These are phyloP conservation scores for Pseudachorutes palmiensis DNA, from an alignment of 1,140 invertebrate genomes.

Conservation along the genomic window DNA sequence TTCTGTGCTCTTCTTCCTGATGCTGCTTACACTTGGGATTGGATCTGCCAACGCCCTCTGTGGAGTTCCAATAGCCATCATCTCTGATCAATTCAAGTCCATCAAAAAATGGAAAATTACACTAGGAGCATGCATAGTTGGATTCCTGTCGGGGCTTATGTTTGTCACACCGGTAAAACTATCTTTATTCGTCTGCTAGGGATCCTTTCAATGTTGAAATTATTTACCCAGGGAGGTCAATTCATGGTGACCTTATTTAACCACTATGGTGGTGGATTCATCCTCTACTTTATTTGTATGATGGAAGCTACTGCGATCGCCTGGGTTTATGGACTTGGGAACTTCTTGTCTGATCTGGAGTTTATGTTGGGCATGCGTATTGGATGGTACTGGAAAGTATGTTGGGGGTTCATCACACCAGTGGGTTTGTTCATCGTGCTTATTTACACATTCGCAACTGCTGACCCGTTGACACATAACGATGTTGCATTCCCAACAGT, in stretches of 20 bases:
- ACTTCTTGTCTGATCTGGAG: conserved; percentile 63
- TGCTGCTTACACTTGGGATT: conserved; percentile 42
- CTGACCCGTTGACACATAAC: conserved; percentile 49
- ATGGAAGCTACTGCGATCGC: conserved; percentile 46
- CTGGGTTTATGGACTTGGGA: conserved; percentile 46
- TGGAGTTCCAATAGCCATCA: conserved; percentile 38
- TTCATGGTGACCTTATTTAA: conserved; percentile 68
- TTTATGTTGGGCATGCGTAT: conserved; percentile 65
- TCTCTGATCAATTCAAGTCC: neutral
- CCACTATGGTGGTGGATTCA: conserved; percentile 44
- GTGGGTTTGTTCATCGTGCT: conserved; percentile 60
- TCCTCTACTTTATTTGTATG: conserved; percentile 58
- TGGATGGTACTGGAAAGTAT: conserved; percentile 63
- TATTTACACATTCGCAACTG: conserved; percentile 52
- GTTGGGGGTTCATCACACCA: conserved; percentile 66
- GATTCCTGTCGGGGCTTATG: conserved; percentile 7
- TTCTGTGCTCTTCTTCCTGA: conserved; percentile 50
- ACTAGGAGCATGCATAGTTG: neutral
- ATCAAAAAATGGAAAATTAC: neutral
- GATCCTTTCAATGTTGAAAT: neutral
- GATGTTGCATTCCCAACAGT: conserved; percentile 24
- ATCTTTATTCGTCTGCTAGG: neutral
- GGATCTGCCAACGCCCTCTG: conserved; percentile 47
- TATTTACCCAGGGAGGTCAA: conserved; percentile 58
- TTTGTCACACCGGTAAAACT: conserved; percentile 7